Percentiles rank a stretch among this genome's conserved stretches.
These are phyloP conservation scores for Scomber colias DNA, from an alignment of 2,113 vertebrate genomes.

Conservation along the genomic window DNA sequence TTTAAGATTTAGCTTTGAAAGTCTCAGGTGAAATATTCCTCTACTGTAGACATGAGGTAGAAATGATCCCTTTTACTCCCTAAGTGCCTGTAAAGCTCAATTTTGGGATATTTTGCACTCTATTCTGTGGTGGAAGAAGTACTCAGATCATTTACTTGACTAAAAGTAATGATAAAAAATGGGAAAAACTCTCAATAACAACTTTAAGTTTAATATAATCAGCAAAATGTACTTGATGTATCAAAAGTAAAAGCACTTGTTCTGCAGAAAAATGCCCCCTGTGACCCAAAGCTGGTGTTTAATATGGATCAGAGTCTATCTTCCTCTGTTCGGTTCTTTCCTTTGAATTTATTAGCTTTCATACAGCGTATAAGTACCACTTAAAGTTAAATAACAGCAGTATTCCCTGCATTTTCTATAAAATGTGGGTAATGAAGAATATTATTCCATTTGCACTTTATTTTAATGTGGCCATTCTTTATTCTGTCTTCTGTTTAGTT, in stretches of 20 bases:
- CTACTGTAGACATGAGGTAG: not conserved
- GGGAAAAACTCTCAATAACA: not conserved
- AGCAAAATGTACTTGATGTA: no score
- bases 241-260: not conserved
- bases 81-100: not conserved
- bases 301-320: no score
- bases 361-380: no score
- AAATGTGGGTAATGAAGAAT: not conserved
- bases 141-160: not conserved
- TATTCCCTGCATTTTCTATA: not conserved
- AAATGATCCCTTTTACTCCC: not conserved
- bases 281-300: no score
- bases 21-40: conserved; percentile 3
- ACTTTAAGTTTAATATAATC: not conserved
- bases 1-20: conserved; percentile 11
- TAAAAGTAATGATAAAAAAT: not conserved
- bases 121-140: conserved; percentile 1
- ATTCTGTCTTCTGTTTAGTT: not conserved
- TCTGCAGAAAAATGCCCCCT: no score
- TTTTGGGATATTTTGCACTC: not conserved
- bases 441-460: not conserved
- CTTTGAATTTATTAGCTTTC: no score
- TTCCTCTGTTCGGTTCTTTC: no score
- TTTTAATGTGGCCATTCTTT: not conserved
- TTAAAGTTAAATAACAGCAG: not conserved